These are phyloP conservation scores for Belonocnema kinseyi DNA, from an alignment of 1,140 invertebrate species.

Conservation along the genomic window DNA sequence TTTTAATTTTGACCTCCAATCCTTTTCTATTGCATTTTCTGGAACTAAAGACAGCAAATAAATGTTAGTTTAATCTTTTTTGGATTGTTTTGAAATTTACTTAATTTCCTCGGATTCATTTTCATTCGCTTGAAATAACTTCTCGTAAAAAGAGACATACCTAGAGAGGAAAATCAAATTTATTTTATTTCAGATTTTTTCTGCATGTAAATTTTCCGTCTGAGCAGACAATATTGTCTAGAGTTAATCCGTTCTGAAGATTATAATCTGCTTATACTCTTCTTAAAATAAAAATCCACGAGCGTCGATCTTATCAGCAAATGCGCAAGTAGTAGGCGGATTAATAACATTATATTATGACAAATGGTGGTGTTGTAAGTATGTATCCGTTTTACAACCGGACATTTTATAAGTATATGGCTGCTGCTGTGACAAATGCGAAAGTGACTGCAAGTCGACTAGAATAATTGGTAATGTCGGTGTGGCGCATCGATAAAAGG, in stretches of 20 bases:
- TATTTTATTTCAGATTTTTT: neutral
- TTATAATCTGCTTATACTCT: neutral
- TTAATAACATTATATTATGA: constrained; percentile 27
- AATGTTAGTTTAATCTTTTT: too few relatives aligned
- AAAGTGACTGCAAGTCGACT: constrained; percentile 29
- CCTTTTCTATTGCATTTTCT: too few relatives aligned
- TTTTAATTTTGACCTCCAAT: too few relatives aligned
- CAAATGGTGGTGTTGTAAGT: constrained; percentile 13
- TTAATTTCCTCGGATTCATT: too few relatives aligned
- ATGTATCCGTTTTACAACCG: neutral
- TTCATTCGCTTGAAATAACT: too few relatives aligned
- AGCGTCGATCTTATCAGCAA: neutral
- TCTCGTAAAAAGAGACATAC: too few relatives aligned
- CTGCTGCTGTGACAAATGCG: constrained; percentile 32
- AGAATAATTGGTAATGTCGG: constrained; percentile 28
- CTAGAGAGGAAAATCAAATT: too few relatives aligned
- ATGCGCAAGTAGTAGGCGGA: neutral
- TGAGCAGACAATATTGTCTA: neutral
- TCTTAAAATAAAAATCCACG: neutral
- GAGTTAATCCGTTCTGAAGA: neutral
- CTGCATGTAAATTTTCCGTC: neutral
- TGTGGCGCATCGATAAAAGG: constrained; percentile 28
- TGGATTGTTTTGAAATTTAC: too few relatives aligned
- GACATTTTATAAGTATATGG: neutral
- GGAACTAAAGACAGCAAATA: too few relatives aligned